Base-by-base conservation (phyloP, 1,140 invertebrate genomes). In the Ostrea denselamellosa region DNA sequence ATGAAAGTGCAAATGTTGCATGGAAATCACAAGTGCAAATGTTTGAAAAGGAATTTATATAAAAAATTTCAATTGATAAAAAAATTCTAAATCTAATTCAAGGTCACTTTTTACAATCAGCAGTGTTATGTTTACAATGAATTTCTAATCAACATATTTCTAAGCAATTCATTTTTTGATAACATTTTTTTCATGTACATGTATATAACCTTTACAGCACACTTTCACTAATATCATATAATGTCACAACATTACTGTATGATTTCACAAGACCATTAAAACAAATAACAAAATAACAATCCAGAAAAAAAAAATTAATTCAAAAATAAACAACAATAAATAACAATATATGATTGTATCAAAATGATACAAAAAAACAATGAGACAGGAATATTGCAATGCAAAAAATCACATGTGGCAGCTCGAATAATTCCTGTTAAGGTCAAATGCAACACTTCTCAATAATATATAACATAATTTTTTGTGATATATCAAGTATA, bases 101-200 rank as follows among this genome's bases (percentile, higher is more conserved):
- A 77, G 68, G 68, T 77, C 68, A 77, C 68, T 77, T 77, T 28
- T 28, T 14, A 28, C 9, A 14, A 77, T 77, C 68, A 77, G 68
- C 68, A 77, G 68, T 28, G 12, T 77, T 25, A 28, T 77, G 22
- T 77, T 28, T 14, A 14, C 28, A 77, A 77, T 77, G 22, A 5
- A 1, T 44, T 44, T 44, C 34, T 44, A 44, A 44, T 44, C 34
- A 44, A 44, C 34, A 5, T 44, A 44, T 44, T 44, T 44, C 34
- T 44, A 44, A 44, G 34, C 5, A 44, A 44, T 44, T 44, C 34
- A 44, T 44, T 44, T 44, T 44, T 44, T 44, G 34, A 44, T 44
- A 44, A 44, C 1, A 5, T 44, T 44, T 44, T 44, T 1, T 44
- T 44, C 34, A 44, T 44, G 34, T 44, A 44, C 34, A 44, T 44